A percentile compares a stretch with the other conserved stretches of the same genome.
These are phyloP conservation scores for Misgurnus anguillicaudatus DNA, from an alignment of 2,113 vertebrate species.

Conservation along the genomic window DNA sequence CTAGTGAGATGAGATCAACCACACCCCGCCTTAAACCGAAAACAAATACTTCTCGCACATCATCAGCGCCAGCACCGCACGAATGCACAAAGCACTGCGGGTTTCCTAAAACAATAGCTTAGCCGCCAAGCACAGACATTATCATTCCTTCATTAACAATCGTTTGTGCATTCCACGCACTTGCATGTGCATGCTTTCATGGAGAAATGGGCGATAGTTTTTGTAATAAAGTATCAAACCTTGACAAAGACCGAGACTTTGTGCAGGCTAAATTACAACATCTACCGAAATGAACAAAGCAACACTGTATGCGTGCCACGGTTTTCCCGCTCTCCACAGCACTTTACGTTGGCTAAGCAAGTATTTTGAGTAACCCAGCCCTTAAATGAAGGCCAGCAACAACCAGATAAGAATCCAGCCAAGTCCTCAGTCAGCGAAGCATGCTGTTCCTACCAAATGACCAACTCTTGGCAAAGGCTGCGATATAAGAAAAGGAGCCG, in stretches of 20 bases:
- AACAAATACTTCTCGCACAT: constrained; percentile 20
- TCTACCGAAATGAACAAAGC: constrained; percentile 62
- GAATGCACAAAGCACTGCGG: constrained; percentile 22
- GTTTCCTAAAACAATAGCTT: constrained; percentile 54
- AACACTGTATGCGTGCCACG: constrained; percentile 52
- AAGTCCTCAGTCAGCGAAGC: constrained; percentile 73
- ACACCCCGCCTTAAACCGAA: constrained; percentile 58
- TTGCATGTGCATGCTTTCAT: constrained; percentile 19
- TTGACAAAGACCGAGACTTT: constrained; percentile 53
- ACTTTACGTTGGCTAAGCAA: constrained; percentile 59
- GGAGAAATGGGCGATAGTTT: constrained; percentile 10
- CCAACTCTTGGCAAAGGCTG: constrained; percentile 69
- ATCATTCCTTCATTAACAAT: constrained; percentile 59
- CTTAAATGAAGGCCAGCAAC: constrained; percentile 63
- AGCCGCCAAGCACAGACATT: constrained; percentile 56
- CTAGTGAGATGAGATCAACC: constrained; percentile 63
- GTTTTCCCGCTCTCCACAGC: constrained; percentile 30
- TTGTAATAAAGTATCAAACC: constrained; percentile 43
- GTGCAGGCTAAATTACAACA: constrained; percentile 53
- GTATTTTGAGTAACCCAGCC: constrained; percentile 68
- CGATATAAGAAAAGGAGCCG: constrained; percentile 48
- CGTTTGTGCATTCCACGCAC: constrained; percentile 57
- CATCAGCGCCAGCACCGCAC: constrained; percentile 2
- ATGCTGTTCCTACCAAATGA: constrained; percentile 73
- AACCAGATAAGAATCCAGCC: constrained; percentile 75